phyloP scores from a whole-genome alignment of 1,140 invertebrate genomes.

The Venustaconcha ellipsiformis region DNA sequence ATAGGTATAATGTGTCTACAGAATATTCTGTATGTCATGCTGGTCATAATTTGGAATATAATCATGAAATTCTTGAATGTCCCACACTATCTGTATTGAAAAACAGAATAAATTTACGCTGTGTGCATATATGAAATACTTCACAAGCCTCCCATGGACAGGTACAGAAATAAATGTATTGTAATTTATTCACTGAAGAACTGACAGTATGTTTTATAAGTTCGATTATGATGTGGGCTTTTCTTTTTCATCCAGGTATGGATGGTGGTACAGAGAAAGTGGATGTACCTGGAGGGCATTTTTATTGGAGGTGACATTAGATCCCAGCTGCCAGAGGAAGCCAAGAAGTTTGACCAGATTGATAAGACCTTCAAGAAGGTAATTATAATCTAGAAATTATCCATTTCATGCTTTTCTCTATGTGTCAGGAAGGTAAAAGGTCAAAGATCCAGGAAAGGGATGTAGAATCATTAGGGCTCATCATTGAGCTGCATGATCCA shows the following conservation, averaged over 20 bases:
- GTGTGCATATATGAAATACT: no score
- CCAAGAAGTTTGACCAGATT: conserved; percentile 89
- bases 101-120: no score
- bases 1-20: not conserved
- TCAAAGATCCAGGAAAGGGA: no score
- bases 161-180: no score
- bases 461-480: no score
- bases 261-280: conserved; percentile 86
- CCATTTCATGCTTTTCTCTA: not conserved
- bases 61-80: no score
- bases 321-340: conserved; percentile 85
- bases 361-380: conserved; percentile 83
- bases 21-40: not conserved
- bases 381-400: not conserved
- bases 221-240: no score
- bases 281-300: conserved; percentile 92
- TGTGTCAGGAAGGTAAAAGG: not conserved
- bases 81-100: no score
- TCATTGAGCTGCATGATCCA: no score
- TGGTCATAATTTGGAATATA: not conserved
- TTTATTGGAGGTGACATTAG: conserved; percentile 90
- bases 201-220: no score
- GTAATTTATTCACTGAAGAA: no score
- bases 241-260: conserved; percentile 73
- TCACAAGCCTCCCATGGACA: no score